Percentiles rank a stretch among this genome's conserved stretches.
Evolutionary conservation across 2,888 invertebrate genomes (phyloP).

Genomic region (Teleiodes luculella): DNA sequence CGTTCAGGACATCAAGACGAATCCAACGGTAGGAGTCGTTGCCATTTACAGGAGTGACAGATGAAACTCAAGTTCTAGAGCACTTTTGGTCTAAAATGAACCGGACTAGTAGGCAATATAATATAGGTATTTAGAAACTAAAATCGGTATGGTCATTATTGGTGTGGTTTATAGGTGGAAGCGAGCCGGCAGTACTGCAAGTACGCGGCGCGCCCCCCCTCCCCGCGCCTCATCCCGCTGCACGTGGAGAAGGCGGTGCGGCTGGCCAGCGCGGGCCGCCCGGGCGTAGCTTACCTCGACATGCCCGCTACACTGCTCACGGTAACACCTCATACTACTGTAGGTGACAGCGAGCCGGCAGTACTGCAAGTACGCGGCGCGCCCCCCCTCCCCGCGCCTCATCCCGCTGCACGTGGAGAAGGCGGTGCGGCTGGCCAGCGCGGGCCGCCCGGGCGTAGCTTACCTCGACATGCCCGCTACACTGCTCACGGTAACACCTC

Average conservation of each 20-base stretch:
- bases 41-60: too few relatives aligned
- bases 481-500: neutral
- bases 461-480: constrained; percentile 43
- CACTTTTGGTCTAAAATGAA: too few relatives aligned
- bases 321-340: constrained; percentile 39
- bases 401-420: constrained; percentile 95
- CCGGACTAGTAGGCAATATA: neutral
- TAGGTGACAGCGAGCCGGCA: constrained; percentile 89
- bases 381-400: constrained; percentile 88
- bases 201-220: constrained; percentile 92
- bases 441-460: constrained; percentile 89
- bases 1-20: too few relatives aligned
- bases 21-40: too few relatives aligned
- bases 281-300: constrained; percentile 94
- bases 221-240: constrained; percentile 88
- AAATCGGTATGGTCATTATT: too few relatives aligned
- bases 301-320: constrained; percentile 91
- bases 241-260: constrained; percentile 96
- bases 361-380: constrained; percentile 94
- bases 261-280: constrained; percentile 89
- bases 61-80: too few relatives aligned
- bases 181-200: constrained; percentile 93
- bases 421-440: constrained; percentile 89
- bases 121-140: too few relatives aligned
- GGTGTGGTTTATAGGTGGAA: constrained; percentile 79